These are phyloP conservation scores for Halictus ligatus DNA, from an alignment of 2,888 invertebrate species.

Conservation along the genomic window DNA sequence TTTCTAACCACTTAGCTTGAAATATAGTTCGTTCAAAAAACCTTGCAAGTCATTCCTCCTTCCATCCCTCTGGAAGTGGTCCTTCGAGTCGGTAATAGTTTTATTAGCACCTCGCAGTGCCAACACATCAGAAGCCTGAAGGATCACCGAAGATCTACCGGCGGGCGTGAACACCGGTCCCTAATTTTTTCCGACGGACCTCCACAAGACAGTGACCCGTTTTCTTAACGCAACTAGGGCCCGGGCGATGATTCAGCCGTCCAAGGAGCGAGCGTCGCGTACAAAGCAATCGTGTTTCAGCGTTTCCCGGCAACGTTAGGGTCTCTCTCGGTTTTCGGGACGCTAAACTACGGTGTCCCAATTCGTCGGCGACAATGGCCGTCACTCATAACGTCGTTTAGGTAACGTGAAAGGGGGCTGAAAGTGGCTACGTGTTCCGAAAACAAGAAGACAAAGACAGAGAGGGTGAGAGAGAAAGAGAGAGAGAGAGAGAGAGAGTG, in stretches of 20 bases:
- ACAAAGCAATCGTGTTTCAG: slow-evolving; percentile 11
- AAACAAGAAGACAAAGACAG: not conserved
- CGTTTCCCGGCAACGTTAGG: not conserved
- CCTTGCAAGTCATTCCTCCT: too few species aligned
- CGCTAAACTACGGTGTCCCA: slow-evolving; percentile 2
- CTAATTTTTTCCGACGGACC: not conserved
- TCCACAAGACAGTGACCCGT: not conserved
- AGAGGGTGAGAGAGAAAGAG: not conserved
- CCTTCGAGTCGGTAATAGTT: too few species aligned
- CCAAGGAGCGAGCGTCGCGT: not conserved
- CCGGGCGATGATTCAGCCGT: not conserved
- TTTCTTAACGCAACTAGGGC: not conserved
- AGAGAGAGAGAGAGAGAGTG: not conserved
- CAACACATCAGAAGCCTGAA: too few species aligned
- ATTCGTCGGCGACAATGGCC: slow-evolving; percentile 13
- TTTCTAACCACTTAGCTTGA: too few species aligned
- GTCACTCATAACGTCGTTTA: slow-evolving; percentile 18
- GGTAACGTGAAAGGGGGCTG: slow-evolving; percentile 2
- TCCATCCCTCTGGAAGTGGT: too few species aligned
- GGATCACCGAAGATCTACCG: too few species aligned
- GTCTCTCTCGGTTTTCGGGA: not conserved
- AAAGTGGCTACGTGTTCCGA: slow-evolving; percentile 17
- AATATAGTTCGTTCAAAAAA: too few species aligned
- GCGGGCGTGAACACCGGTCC: too few species aligned
- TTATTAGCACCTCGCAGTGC: too few species aligned